Evolutionary conservation across 2,888 invertebrate genomes (phyloP), one percentile per base, ranked within the genome.

Genomic region (Napeogenes sylphis): DNA sequence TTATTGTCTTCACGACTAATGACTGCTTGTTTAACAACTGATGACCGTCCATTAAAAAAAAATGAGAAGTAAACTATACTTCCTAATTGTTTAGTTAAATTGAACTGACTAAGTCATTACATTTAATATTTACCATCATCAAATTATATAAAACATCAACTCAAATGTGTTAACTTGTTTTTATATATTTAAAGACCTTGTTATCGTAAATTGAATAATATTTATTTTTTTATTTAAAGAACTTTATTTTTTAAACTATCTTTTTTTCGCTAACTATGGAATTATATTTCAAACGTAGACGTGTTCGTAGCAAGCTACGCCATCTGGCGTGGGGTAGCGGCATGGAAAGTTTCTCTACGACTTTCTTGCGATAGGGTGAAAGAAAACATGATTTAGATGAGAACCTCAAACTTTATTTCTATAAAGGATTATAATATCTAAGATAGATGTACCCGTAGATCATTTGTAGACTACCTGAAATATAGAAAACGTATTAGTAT

Each of bases 301-400:
- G 30, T 21, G 46, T 58, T 67, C 67, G 67, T 67, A 67, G 67
- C 62, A 46, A 56, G 63, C 63, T 74, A 74, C 84, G 88, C 89
- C 90, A 90, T 90, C 90, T 90, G 55, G 62, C 74, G 85, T 62
- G 80, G 90, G 90, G 90, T 90, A 90, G 90, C 84, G 66, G 62
- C 67, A 72, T 42, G 61, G 63, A 59, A 67, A 64, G 66, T 62
- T 64, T 64, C 13, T n/a, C n/a, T 56, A 54, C 38, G 59, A 42
- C 45, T 53, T 58, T 53, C 13, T 62, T 30, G 10, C 33, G 33
- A 14, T 6, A 53, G 38, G 10, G 51, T 58, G 42, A 58, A 55
- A 13, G 21, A 46, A 63, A 53, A 47, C 42, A 38, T 45, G 53
- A 53, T 38, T 32, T 53, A 54, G 59, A 65, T 59, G 33, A 35